Evolutionary conservation across 2,113 vertebrate species (phyloP), one percentile per base, ranked within the genome.

Genomic region (Ammodramus savannarum): DNA sequence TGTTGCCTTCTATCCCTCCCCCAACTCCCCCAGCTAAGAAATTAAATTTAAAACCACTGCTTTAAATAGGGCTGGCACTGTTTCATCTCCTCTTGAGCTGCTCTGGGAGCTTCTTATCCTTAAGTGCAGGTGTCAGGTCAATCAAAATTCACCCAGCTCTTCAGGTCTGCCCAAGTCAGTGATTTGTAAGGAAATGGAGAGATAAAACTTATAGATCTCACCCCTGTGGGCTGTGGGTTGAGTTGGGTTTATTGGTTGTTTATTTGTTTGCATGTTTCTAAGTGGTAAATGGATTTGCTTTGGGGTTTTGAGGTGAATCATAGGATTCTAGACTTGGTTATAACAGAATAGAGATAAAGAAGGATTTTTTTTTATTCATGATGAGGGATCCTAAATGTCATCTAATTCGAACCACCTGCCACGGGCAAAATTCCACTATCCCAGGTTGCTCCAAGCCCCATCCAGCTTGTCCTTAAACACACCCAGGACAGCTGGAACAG

Each of bases 31-130:
- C 79, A 95, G 36, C 43, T 79, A 90, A 59, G 95, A 97, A 95
- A 96, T 96, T 85, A 93, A 91, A 96, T 96, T 92, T 96, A 93
- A 97, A 94, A 83, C 84, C 86, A 87, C 63, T 85, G 94, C 88
- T 95, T 93, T 95, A 97, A 97, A 96, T 96, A 95, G 83, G 66
- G 36, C 84, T 86, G 63, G 61, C 48, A 85, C 63, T 76, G 81
- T 93, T 92, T 93, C 94, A 89, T 90, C 94, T 89, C 27, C 57
- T 89, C 65, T 90, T 87, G 74, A 94, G 93, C 68, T 58, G 72
- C 66, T 96, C 55, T 72, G 89, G 80, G 90, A 92, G 39, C 65
- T 54, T 89, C 94, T 93, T 85, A 84, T 63, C 91, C 77, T 0
- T 87, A 93, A 95, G 78, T 85, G 90, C 91, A 88, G 78, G 83